These are phyloP conservation scores for Aphaenogaster ashmeadi DNA, from an alignment of 1,140 invertebrate species.

Conservation along the genomic window DNA sequence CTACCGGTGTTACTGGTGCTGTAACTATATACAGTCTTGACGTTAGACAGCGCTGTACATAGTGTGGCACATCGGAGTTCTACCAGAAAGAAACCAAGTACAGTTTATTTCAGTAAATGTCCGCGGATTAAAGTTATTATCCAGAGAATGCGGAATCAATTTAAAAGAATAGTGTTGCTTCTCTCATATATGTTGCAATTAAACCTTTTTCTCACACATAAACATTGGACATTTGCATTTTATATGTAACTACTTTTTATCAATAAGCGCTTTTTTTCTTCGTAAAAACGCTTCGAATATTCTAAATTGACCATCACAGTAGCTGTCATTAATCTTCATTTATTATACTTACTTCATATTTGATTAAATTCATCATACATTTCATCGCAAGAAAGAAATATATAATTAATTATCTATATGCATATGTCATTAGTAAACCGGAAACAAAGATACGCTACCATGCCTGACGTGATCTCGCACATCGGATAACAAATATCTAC, in stretches of 20 bases:
- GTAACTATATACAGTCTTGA: constrained; percentile 62
- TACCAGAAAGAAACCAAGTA: constrained; percentile 1
- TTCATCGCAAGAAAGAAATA: constrained; percentile 6
- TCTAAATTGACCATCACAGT: background rate
- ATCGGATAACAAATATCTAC: constrained; percentile 20
- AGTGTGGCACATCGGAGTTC: background rate
- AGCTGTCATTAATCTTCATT: background rate
- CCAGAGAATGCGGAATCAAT: constrained; percentile 45
- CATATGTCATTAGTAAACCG: background rate
- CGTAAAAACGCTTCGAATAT: background rate
- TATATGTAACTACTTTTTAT: background rate
- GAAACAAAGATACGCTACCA: constrained; percentile 22
- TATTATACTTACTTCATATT: background rate
- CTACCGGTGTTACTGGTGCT: constrained; percentile 71
- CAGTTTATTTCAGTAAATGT: constrained; percentile 4
- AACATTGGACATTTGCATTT: background rate
- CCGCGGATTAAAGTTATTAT: constrained; percentile 32
- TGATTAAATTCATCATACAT: background rate
- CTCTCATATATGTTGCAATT: background rate
- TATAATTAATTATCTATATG: constrained; percentile 12
- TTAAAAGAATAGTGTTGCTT: constrained; percentile 8
- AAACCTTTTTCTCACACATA: background rate
- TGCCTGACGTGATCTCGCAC: background rate
- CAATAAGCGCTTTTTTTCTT: background rate
- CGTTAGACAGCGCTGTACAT: constrained; percentile 21